A percentile compares a stretch with the other conserved stretches of the same genome.
These are phyloP conservation scores for Antennarius striatus DNA, from an alignment of 2,113 vertebrate species.

Conservation along the genomic window DNA sequence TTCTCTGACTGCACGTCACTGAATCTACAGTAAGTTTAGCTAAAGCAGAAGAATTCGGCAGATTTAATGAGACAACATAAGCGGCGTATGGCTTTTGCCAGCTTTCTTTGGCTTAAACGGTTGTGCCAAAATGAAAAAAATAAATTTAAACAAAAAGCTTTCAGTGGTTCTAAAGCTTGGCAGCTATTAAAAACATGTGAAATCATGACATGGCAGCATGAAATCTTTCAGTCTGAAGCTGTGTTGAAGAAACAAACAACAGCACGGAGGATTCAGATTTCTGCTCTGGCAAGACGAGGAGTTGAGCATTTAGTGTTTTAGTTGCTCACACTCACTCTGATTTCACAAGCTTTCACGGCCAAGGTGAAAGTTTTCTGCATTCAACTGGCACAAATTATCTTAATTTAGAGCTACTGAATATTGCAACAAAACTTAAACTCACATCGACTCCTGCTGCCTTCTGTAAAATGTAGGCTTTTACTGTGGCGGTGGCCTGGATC, in stretches of 20 bases:
- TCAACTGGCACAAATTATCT: constrained; percentile 6
- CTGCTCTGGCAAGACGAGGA: neutral
- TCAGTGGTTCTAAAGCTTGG: constrained; percentile 13
- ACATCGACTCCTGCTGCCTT: neutral
- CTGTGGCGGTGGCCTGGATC: constrained; percentile 57
- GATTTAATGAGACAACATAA: constrained; percentile 51
- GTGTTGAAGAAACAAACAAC: neutral
- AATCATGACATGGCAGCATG: constrained; percentile 33
- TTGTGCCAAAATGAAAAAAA: constrained; percentile 1
- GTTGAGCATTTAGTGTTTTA: constrained; percentile 3
- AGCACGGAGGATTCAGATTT: no score
- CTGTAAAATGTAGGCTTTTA: no score
- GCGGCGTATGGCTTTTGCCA: constrained; percentile 13
- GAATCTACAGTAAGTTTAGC: constrained; percentile 15
- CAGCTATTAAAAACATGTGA: constrained; percentile 33
- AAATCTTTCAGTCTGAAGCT: constrained; percentile 17
- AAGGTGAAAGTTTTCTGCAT: constrained; percentile 13
- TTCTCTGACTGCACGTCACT: no score
- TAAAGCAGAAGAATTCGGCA: constrained; percentile 4
- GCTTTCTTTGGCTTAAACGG: neutral
- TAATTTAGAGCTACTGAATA: constrained; percentile 15
- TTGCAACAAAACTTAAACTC: constrained; percentile 6
- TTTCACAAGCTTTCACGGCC: constrained; percentile 12
- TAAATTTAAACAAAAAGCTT: constrained; percentile 3
- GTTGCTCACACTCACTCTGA: neutral